These are phyloP conservation scores for Cliona cf. orientalis DNA, from an alignment of 37 sponge, comb jelly and placozoan species.

Conservation along the genomic window DNA sequence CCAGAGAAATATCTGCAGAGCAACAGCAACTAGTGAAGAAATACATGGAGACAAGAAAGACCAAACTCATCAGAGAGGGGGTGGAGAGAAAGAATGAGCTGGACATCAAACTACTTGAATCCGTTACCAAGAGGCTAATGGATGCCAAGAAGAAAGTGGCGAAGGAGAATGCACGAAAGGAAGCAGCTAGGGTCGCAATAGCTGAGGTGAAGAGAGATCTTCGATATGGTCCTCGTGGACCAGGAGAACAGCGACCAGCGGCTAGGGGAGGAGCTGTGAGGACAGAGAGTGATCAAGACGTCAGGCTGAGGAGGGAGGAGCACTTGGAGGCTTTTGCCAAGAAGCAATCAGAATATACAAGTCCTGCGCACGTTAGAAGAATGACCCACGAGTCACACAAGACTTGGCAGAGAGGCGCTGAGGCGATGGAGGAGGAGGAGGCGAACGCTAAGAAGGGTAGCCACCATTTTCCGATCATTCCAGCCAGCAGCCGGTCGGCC, in stretches of 20 bases:
- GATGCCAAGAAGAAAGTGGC: slow-evolving; percentile 49
- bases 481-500: not conserved
- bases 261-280: not conserved
- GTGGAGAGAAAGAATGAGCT: slow-evolving; percentile 20
- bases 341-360: slow-evolving; percentile 1
- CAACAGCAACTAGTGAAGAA: slow-evolving; percentile 22
- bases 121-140: slow-evolving; percentile 24
- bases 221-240: not conserved
- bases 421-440: not conserved
- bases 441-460: no score
- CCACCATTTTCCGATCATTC: slow-evolving; percentile 12
- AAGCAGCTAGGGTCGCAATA: slow-evolving; percentile 28
- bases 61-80: slow-evolving; percentile 17
- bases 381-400: slow-evolving; percentile 21
- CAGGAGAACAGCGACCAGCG: not conserved
- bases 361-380: slow-evolving; percentile 2
- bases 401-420: slow-evolving; percentile 41
- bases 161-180: slow-evolving; percentile 21
- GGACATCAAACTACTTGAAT: slow-evolving; percentile 28
- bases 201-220: slow-evolving; percentile 13
- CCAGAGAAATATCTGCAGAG: slow-evolving; percentile 7
- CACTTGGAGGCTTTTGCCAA: no score
- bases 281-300: not conserved
- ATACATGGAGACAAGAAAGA: slow-evolving; percentile 44
- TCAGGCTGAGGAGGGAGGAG: no score